Base-by-base conservation (phyloP, 2,888 invertebrate species). In the Argyra leucocephala region DNA sequence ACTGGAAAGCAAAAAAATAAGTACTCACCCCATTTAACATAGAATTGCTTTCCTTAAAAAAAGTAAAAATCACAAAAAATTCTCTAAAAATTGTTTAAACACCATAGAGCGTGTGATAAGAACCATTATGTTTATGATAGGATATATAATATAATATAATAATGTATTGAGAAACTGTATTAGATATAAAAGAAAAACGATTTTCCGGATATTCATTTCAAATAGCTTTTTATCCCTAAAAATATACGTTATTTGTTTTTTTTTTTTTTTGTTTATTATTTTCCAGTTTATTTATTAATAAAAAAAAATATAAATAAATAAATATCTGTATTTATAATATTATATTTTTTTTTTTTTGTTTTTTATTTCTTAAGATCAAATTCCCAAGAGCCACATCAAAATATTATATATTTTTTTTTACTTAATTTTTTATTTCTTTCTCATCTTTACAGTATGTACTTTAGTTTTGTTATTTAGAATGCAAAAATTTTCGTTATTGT, bases 141-240 rank as follows among this genome's bases (percentile, higher is more conserved):
- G 6, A 31, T 31, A 31, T 10, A 31, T 31, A 31, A 10, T 9
- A 48, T 31, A 12, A 31, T 31, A 31, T 31, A 7, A 4, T 31
- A 31, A 31, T 31, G 31, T 31, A 10, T 31, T 31, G 31, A 10
- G 31, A 10, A 31, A 10, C 4, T 26, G 26, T 26, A 26, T 37
- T 37, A 48, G 48, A 48, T 48, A 48, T 48, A 48, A 15, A 48
- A 48, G 15, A n/a, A 59, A 59, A 59, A 15, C 59, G 59, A 59
- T 59, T 59, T 59, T 59, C 59, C 59, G 59, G 59, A 59, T 59
- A 59, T 59, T 59, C 59, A 59, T 59, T 59, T 23, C 59, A 23
- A 59, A 59, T 59, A 59, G 59, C 59, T 59, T 59, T 48, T 59
- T 59, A 59, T 59, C 59, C 59, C 23, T 59, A 59, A 59, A n/a